These are phyloP conservation scores for Sericinus montela DNA, from an alignment of 2,888 invertebrate genomes.

Conservation along the genomic window DNA sequence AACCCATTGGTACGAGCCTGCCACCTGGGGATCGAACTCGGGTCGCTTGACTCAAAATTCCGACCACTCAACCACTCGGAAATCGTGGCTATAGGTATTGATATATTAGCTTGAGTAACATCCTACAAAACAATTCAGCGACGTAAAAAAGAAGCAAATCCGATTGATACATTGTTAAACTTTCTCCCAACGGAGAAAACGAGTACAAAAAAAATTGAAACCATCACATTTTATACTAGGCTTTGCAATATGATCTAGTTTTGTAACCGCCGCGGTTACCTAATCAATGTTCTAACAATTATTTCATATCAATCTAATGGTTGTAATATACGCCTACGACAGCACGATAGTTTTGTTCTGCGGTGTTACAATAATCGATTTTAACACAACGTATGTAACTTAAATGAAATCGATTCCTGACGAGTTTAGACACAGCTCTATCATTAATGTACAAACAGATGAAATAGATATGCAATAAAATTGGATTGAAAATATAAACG, in stretches of 20 bases:
- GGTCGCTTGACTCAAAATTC: too few species aligned
- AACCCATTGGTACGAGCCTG: too few species aligned
- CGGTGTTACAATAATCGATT: slow-evolving; percentile 7
- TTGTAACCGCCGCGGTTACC: slow-evolving; percentile 13
- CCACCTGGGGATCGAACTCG: too few species aligned
- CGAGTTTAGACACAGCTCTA: background rate
- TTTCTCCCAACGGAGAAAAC: slow-evolving; percentile 7
- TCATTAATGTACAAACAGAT: too few species aligned
- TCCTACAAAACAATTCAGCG: too few species aligned
- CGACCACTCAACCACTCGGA: too few species aligned
- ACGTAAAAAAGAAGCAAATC: too few species aligned
- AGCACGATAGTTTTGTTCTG: background rate
- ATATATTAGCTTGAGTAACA: too few species aligned
- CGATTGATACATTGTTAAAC: background rate
- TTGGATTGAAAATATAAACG: too few species aligned
- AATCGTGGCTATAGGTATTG: too few species aligned
- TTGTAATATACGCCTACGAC: slow-evolving; percentile 12
- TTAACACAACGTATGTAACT: background rate
- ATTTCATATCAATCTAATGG: slow-evolving; percentile 12
- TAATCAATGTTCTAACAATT: slow-evolving; percentile 15
- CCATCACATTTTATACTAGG: background rate
- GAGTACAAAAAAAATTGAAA: slow-evolving; percentile 4
- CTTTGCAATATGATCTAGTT: slow-evolving; percentile 6
- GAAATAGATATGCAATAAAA: too few species aligned
- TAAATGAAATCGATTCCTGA: slow-evolving; percentile 8